phyloP scores from a whole-genome alignment of 1,140 invertebrate genomes.

The Argopecten irradians region DNA sequence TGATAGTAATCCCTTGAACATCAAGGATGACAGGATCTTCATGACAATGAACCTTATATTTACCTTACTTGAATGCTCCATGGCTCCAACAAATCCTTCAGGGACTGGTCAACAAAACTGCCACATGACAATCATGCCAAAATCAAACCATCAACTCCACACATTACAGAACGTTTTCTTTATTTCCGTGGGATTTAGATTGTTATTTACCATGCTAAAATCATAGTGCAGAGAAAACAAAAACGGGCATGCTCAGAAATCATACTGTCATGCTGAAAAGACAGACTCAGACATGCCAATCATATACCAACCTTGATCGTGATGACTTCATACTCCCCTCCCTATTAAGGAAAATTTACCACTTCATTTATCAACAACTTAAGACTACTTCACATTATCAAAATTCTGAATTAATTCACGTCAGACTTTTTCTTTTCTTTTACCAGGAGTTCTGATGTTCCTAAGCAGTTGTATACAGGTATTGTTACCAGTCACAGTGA shows the following conservation, averaged over 20 bases:
- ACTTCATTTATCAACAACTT: background rate
- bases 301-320: constrained; percentile 46
- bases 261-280: background rate
- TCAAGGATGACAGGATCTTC: too few relatives aligned
- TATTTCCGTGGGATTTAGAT: constrained; percentile 1
- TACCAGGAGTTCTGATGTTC: too few relatives aligned
- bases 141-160: background rate
- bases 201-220: constrained; percentile 19
- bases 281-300: background rate
- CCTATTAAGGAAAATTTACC: constrained; percentile 26
- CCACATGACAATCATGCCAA: background rate
- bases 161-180: background rate
- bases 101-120: background rate
- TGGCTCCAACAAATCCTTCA: too few relatives aligned
- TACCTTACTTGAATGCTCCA: too few relatives aligned
- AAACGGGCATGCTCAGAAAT: background rate
- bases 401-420: too few relatives aligned
- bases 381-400: background rate
- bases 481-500: too few relatives aligned
- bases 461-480: too few relatives aligned
- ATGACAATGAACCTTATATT: too few relatives aligned
- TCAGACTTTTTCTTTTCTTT: too few relatives aligned
- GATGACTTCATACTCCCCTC: constrained; percentile 48
- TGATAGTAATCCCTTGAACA: too few relatives aligned
- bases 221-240: background rate